Conservation (phyloP, 2,888 invertebrate genomes). For the Monoplex corrugatus region DNA sequence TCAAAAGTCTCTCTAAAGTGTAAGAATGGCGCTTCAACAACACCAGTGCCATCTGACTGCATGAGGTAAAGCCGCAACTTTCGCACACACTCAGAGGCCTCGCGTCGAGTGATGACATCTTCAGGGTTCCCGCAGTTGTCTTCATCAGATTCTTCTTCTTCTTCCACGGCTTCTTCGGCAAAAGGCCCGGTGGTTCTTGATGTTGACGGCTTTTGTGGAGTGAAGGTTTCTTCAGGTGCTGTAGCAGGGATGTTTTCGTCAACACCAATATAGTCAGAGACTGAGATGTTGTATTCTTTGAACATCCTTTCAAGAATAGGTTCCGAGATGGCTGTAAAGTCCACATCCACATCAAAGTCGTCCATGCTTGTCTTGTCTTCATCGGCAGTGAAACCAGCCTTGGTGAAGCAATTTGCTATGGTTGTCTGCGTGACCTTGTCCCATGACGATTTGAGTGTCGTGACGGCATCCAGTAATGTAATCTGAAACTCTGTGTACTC, state of each 20-base stretch:
- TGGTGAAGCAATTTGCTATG: neutral
- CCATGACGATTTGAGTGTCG: neutral
- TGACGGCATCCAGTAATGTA: neutral
- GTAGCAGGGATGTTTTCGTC: neutral
- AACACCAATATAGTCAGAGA: neutral
- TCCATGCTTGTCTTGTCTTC: neutral
- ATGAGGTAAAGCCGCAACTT: neutral
- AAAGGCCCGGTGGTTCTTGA: neutral
- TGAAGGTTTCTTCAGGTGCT: neutral
- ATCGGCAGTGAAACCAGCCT: slow-evolving; percentile 11
- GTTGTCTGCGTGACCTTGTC: neutral
- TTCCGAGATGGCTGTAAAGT: too few relatives aligned
- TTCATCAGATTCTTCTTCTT: neutral
- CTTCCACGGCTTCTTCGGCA: neutral
- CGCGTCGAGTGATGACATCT: neutral
- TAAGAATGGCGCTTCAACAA: neutral
- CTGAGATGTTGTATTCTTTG: neutral
- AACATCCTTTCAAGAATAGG: neutral
- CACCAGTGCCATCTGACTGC: neutral
- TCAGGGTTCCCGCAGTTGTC: neutral
- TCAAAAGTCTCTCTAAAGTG: neutral
- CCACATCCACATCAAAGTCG: neutral
- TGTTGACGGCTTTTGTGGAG: neutral
- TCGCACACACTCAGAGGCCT: neutral
- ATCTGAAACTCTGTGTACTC: neutral